Conservation (phyloP, 2,113 vertebrate genomes). For the Lasiurus cinereus region DNA sequence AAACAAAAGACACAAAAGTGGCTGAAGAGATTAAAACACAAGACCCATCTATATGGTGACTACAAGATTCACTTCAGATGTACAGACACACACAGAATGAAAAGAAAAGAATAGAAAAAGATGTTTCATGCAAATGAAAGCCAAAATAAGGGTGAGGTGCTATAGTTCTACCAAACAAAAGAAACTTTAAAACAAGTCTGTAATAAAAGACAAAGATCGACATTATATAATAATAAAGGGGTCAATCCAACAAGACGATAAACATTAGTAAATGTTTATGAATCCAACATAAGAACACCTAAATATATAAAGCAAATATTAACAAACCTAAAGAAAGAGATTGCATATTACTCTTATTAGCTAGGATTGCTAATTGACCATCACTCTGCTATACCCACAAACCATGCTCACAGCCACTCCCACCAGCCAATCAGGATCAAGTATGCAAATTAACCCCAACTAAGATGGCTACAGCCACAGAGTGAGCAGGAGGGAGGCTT, state of each 20-base stretch:
- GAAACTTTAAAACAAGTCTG: background rate
- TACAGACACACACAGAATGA: background rate
- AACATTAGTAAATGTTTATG: background rate
- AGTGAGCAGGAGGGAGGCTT: too few species aligned
- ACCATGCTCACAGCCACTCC: too few species aligned
- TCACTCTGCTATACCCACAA: too few species aligned
- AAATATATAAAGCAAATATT: background rate
- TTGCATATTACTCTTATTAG: too few species aligned
- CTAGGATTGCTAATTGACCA: too few species aligned
- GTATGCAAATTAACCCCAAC: too few species aligned
- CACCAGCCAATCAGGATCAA: too few species aligned
- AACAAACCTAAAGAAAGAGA: background rate
- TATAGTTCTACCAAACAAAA: background rate
- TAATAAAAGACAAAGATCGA: background rate
- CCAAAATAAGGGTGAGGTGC: background rate
- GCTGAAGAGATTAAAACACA: background rate
- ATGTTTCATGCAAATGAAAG: background rate
- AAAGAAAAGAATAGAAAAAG: background rate
- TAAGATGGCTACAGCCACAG: too few species aligned
- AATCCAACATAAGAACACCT: background rate
- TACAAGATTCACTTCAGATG: background rate
- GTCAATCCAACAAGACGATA: background rate
- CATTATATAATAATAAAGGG: background rate
- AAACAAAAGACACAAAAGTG: background rate
- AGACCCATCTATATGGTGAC: background rate